Evolutionary conservation across 2,797 vertebrate genomes (phyloP).

Genomic region (Apodemus agrarius): DNA sequence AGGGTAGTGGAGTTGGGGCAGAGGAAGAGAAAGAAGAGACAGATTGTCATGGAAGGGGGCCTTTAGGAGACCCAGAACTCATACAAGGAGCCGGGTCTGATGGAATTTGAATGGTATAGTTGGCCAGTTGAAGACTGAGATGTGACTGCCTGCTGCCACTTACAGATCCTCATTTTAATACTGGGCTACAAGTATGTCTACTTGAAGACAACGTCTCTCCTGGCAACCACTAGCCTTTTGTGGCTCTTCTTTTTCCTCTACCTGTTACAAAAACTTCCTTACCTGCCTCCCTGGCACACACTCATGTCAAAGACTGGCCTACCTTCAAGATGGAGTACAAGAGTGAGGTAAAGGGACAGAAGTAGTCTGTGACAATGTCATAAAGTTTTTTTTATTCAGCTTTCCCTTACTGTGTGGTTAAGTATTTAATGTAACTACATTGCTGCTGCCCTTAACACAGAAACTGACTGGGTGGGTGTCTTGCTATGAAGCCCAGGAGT

Average conservation of each 20-base stretch:
- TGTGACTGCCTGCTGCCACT: neutral
- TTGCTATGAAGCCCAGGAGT: neutral
- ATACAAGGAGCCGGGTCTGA: neutral
- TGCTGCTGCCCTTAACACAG: neutral
- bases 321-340: neutral
- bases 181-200: neutral
- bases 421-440: neutral
- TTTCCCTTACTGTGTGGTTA: neutral
- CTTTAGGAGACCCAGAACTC: neutral
- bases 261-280: neutral
- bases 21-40: neutral
- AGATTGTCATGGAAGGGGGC: neutral
- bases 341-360: neutral
- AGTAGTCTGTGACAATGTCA: neutral
- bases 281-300: neutral
- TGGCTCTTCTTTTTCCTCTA: neutral
- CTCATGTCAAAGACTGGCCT: neutral
- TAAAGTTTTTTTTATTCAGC: neutral
- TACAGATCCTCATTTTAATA: neutral
- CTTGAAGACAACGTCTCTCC: neutral
- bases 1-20: neutral
- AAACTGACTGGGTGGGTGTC: neutral
- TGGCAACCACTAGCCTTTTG: neutral
- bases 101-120: neutral
- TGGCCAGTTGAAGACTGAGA: neutral